Evolutionary conservation across 2,888 invertebrate genomes (phyloP).

Genomic region (Mylabris sibirica): DNA sequence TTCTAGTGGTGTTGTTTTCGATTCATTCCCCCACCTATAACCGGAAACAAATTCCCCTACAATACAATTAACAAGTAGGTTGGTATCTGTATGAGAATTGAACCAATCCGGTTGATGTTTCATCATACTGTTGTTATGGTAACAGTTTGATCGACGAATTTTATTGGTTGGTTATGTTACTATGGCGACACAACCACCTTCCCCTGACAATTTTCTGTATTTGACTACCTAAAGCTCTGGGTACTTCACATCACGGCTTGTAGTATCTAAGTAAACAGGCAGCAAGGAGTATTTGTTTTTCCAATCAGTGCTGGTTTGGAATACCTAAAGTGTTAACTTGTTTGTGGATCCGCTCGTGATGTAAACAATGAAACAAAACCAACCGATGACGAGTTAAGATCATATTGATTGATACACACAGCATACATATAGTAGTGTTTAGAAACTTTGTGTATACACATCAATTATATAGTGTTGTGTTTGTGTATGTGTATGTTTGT

Average conservation of each 20-base stretch:
- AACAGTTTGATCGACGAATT: constrained; percentile 35
- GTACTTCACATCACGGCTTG: constrained; percentile 63
- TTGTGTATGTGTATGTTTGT: constrained; percentile 14
- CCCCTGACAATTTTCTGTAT: constrained; percentile 56
- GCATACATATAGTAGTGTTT: constrained; percentile 17
- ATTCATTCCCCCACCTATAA: constrained; percentile 22
- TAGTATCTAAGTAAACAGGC: constrained; percentile 64
- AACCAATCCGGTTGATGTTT: constrained; percentile 46
- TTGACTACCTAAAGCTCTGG: constrained; percentile 63
- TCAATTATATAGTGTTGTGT: constrained; percentile 31
- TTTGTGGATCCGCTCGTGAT: constrained; percentile 63
- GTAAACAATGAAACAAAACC: constrained; percentile 64
- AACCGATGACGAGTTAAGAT: constrained; percentile 60
- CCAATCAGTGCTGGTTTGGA: constrained; percentile 66
- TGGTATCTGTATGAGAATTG: not conserved
- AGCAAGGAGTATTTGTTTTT: constrained; percentile 66
- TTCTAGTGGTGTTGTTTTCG: too few relatives aligned
- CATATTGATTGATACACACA: constrained; percentile 56
- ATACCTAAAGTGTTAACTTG: constrained; percentile 64
- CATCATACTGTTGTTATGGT: constrained; percentile 47
- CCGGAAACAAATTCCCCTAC: constrained; percentile 31
- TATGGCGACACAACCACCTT: constrained; percentile 54
- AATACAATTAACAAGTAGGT: constrained; percentile 29
- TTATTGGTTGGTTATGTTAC: constrained; percentile 49
- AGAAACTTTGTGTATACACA: constrained; percentile 20